These are phyloP conservation scores for Elysia chlorotica DNA, from an alignment of 1,140 invertebrate genomes.

Conservation along the genomic window DNA sequence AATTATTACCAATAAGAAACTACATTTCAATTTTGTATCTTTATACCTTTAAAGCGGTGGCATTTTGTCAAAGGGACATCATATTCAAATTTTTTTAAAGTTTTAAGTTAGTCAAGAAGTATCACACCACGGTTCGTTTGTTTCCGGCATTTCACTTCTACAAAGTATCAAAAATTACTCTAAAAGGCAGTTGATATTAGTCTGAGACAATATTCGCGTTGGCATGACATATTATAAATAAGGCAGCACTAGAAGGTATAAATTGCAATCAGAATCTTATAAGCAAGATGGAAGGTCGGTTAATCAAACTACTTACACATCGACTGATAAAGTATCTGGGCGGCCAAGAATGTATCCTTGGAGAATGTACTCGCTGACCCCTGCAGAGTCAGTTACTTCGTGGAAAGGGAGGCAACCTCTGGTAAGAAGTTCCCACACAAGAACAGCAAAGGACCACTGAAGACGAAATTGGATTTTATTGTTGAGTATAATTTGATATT, in stretches of 20 bases:
- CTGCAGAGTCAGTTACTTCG: conserved; percentile 79
- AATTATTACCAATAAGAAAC: no score
- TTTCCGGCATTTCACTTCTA: no score
- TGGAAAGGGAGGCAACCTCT: conserved; percentile 94
- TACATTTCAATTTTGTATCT: no score
- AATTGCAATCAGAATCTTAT: background rate
- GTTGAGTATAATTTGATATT: no score
- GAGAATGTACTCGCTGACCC: conserved; percentile 29
- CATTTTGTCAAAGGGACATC: no score
- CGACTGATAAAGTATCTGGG: conserved; percentile 30
- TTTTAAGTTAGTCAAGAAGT: no score
- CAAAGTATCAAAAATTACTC: background rate
- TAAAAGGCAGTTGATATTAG: background rate
- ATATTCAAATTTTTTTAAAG: no score
- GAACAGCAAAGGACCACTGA: conserved; percentile 94
- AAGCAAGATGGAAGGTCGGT: background rate
- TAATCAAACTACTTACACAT: conserved; percentile 31
- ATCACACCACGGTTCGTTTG: no score
- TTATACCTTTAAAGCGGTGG: no score
- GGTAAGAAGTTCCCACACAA: conserved; percentile 95
- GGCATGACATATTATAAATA: background rate
- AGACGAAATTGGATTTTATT: no score
- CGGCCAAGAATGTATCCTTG: conserved; percentile 39
- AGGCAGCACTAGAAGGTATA: background rate
- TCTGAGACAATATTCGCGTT: background rate